Evolutionary conservation across 2,113 vertebrate species (phyloP).

Genomic region (Herpetotheres cachinnans): DNA sequence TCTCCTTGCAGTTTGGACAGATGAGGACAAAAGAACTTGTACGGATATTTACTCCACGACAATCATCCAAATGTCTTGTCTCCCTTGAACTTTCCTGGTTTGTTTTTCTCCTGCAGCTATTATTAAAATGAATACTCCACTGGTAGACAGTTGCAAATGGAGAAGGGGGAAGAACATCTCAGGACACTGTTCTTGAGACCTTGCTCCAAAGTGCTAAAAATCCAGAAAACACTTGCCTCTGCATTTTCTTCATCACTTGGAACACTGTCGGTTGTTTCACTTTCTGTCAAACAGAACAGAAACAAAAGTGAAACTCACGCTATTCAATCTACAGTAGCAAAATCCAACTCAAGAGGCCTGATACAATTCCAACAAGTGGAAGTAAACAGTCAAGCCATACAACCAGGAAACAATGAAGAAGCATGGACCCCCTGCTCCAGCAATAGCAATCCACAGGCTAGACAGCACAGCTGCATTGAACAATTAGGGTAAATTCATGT

Average conservation of each 20-base stretch:
- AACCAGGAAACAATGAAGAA: neutral
- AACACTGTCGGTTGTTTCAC: slow-evolving; percentile 91
- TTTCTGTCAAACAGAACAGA: slow-evolving; percentile 80
- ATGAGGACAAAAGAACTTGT: neutral
- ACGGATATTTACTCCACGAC: neutral
- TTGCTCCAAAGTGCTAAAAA: neutral
- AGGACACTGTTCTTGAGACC: neutral
- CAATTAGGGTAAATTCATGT: neutral
- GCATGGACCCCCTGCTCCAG: neutral
- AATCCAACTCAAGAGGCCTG: neutral
- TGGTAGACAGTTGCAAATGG: neutral
- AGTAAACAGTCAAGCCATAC: neutral
- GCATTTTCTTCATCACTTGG: slow-evolving; percentile 88
- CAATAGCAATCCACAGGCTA: neutral
- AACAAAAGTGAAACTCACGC: slow-evolving; percentile 6
- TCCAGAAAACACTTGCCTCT: slow-evolving; percentile 75
- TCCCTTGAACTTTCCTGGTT: neutral
- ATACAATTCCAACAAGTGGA: neutral
- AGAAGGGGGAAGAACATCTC: neutral
- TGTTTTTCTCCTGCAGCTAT: neutral
- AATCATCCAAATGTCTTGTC: neutral
- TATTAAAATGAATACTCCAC: neutral
- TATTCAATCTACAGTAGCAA: neutral
- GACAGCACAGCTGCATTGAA: neutral
- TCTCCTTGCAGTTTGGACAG: neutral